phyloP scores from a whole-genome alignment of 2,888 invertebrate genomes.

The Sarcophaga variegata region DNA sequence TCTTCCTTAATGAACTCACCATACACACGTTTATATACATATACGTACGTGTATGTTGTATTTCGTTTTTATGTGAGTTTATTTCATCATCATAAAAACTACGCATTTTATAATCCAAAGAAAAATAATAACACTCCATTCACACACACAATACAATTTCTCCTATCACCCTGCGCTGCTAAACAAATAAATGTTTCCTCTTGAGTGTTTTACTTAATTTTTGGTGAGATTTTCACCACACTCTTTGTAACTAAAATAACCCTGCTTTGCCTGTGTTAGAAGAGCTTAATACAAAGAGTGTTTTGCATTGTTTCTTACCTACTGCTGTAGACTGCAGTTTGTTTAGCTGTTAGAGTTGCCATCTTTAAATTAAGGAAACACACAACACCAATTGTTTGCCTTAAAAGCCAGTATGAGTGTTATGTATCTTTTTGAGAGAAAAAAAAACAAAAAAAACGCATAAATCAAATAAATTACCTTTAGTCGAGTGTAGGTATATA shows the following conservation, averaged over 20 bases:
- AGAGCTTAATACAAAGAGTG: too few species aligned
- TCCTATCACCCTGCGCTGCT: background rate
- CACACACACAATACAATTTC: background rate
- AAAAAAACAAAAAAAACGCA: conserved; percentile 4
- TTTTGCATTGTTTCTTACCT: too few species aligned
- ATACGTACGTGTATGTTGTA: background rate
- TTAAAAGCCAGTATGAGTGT: too few species aligned
- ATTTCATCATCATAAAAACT: conserved; percentile 51
- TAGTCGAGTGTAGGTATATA: conserved; percentile 12
- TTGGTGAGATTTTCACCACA: background rate
- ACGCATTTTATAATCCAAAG: conserved; percentile 47
- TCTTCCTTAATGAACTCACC: background rate
- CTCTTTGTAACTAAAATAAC: too few species aligned
- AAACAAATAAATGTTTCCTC: background rate
- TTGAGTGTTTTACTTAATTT: background rate
- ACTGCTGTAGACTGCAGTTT: too few species aligned
- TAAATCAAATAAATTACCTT: conserved; percentile 36
- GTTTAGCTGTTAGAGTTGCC: too few species aligned
- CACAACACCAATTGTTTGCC: too few species aligned
- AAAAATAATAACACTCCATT: background rate
- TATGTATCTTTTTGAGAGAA: too few species aligned
- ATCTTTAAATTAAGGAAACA: too few species aligned
- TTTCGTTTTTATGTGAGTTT: conserved; percentile 23
- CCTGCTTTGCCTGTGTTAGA: too few species aligned
- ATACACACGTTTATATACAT: background rate